Evolutionary conservation across 1,140 invertebrate genomes (phyloP).

Genomic region (Papilio glaucus): DNA sequence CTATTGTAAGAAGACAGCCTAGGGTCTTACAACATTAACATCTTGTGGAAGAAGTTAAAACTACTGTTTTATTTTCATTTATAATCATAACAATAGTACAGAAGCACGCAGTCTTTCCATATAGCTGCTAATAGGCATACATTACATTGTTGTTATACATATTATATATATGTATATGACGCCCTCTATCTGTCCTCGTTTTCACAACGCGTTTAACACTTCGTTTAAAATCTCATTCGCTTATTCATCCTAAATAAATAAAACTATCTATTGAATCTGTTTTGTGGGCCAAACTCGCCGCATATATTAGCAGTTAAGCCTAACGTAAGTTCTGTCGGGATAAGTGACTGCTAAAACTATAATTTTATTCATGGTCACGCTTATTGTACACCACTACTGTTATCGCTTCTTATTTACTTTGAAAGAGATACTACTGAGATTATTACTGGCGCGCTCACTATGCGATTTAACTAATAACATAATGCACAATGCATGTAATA

Average conservation of each 20-base stretch:
- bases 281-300: neutral
- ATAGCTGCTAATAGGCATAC: too few relatives aligned
- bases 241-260: neutral
- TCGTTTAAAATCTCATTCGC: neutral
- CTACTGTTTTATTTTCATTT: too few relatives aligned
- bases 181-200: too few relatives aligned
- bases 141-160: too few relatives aligned
- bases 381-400: slow-evolving; percentile 31
- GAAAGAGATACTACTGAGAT: slow-evolving; percentile 16
- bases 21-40: too few relatives aligned
- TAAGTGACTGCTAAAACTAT: slow-evolving; percentile 33
- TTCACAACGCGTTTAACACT: neutral
- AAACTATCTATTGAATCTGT: neutral
- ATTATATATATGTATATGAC: too few relatives aligned
- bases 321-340: slow-evolving; percentile 10
- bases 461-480: slow-evolving; percentile 9
- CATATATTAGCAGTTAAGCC: slow-evolving; percentile 17
- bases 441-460: slow-evolving; percentile 13
- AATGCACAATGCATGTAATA: neutral
- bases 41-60: too few relatives aligned
- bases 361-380: slow-evolving; percentile 37
- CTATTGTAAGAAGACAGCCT: too few relatives aligned
- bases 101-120: too few relatives aligned
- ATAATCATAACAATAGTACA: too few relatives aligned
- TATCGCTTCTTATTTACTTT: slow-evolving; percentile 33